Conservation (phyloP, 2,888 invertebrate genomes). For the Megalurothrips usitatus region DNA sequence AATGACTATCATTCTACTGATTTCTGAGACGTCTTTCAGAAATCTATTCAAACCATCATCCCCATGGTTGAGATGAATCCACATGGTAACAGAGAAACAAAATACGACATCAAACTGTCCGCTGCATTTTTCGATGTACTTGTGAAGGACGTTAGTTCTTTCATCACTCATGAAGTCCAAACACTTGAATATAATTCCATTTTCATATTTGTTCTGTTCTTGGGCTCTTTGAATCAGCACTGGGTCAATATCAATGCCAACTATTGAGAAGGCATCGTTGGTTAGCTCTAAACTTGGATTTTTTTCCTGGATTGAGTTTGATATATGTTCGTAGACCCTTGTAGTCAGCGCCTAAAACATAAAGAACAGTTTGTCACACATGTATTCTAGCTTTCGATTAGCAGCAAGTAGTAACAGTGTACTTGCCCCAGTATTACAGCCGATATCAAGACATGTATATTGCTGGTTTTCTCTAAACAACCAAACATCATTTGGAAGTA, state of each 20-base stretch:
- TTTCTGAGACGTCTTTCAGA: conserved; percentile 53
- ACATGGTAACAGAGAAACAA: conserved; percentile 83
- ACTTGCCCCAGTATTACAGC: conserved; percentile 72
- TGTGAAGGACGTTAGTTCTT: conserved; percentile 45
- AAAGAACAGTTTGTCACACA: background rate
- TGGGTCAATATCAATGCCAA: conserved; percentile 74
- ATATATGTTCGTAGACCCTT: conserved; percentile 53
- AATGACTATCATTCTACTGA: conserved; percentile 59
- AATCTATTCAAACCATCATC: conserved; percentile 65
- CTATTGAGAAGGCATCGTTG: conserved; percentile 44
- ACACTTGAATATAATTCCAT: conserved; percentile 54
- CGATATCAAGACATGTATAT: conserved; percentile 63
- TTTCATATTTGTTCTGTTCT: conserved; percentile 48
- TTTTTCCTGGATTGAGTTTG: conserved; percentile 44
- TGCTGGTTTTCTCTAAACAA: conserved; percentile 41
- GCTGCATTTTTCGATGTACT: conserved; percentile 48
- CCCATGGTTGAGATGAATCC: conserved; percentile 83
- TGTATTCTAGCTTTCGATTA: conserved; percentile 20
- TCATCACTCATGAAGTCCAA: conserved; percentile 56
- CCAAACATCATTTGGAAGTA: conserved; percentile 56
- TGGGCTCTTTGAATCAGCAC: conserved; percentile 63
- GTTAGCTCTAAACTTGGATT: background rate
- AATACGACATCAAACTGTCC: conserved; percentile 61
- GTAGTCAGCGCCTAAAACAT: conserved; percentile 60
- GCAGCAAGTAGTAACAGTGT: background rate